These are phyloP conservation scores for Calliphora vicina DNA, from an alignment of 1,140 invertebrate genomes.

Conservation along the genomic window DNA sequence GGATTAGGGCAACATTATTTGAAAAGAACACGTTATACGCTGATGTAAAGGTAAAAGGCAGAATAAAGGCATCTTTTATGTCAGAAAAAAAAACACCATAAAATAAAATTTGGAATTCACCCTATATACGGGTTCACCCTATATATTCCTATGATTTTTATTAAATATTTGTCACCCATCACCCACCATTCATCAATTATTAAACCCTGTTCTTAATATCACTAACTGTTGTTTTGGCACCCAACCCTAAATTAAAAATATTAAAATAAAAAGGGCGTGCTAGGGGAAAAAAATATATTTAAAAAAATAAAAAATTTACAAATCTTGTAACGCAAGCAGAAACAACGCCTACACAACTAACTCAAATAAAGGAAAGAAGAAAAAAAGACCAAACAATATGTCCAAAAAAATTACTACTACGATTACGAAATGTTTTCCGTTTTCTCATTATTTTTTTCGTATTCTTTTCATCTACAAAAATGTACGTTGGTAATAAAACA, in stretches of 20 bases:
- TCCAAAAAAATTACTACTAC: not conserved
- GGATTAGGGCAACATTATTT: too few relatives aligned
- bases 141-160: too few relatives aligned
- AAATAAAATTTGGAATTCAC: too few relatives aligned
- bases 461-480: not conserved
- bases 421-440: constrained; percentile 12
- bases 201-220: not conserved
- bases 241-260: not conserved
- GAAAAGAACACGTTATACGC: too few relatives aligned
- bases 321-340: not conserved
- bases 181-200: not conserved
- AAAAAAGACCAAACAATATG: constrained; percentile 3
- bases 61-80: too few relatives aligned
- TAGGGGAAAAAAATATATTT: not conserved
- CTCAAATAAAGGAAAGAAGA: not conserved
- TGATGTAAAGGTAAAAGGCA: too few relatives aligned
- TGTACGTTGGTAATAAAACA: not conserved
- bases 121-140: too few relatives aligned
- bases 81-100: too few relatives aligned
- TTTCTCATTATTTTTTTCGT: not conserved
- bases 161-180: not conserved
- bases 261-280: not conserved
- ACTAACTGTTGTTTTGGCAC: not conserved
- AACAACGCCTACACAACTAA: not conserved
- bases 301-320: not conserved